phyloP scores from a whole-genome alignment of 1,140 invertebrate species.

The Drosophila mayri region DNA sequence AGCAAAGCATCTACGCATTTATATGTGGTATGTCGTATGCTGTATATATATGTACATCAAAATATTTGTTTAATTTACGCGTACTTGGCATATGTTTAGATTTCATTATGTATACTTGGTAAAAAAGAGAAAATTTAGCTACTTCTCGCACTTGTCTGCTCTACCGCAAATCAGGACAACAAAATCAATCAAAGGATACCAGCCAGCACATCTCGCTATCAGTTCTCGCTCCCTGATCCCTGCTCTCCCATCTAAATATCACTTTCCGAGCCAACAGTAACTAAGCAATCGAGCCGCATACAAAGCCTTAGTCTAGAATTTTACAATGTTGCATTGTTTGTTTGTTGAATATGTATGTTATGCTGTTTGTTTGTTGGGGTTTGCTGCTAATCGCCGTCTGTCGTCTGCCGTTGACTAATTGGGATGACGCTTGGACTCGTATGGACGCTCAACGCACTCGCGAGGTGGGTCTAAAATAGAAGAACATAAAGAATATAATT shows the following conservation, averaged over 20 bases:
- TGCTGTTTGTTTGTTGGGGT: constrained; percentile 12
- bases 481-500: not conserved
- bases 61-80: constrained; percentile 64
- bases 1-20: constrained; percentile 32
- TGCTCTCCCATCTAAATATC: constrained; percentile 58
- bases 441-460: constrained; percentile 64
- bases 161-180: constrained; percentile 62
- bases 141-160: constrained; percentile 46
- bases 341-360: constrained; percentile 61
- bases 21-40: constrained; percentile 32
- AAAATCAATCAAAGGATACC: constrained; percentile 71
- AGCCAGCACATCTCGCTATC: constrained; percentile 22
- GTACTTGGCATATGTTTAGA: constrained; percentile 62
- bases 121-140: constrained; percentile 76
- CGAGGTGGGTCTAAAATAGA: constrained; percentile 67
- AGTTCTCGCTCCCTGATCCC: constrained; percentile 25
- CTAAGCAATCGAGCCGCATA: constrained; percentile 68
- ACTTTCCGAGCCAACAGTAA: constrained; percentile 61
- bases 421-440: constrained; percentile 51
- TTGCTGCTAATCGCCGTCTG: constrained; percentile 21
- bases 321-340: constrained; percentile 79
- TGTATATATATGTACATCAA: constrained; percentile 77
- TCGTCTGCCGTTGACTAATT: constrained; percentile 52
- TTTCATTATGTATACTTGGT: constrained; percentile 67
- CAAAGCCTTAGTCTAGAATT: constrained; percentile 73